Evolutionary conservation across 2,888 invertebrate species (phyloP), one percentile per base, ranked within the genome.

Genomic region (Hydrotaea diabolus): DNA sequence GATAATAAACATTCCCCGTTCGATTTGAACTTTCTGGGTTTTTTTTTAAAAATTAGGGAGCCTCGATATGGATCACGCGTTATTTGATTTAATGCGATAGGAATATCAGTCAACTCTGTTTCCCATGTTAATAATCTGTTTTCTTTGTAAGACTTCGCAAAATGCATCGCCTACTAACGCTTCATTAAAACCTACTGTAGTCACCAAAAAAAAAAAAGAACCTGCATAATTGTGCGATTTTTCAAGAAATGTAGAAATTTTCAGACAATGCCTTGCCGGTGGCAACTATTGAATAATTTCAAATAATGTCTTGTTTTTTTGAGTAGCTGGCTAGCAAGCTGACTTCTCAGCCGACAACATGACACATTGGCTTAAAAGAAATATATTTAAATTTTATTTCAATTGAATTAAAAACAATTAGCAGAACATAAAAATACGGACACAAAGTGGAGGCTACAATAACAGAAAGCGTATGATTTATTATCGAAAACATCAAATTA

Each of bases 351-450:
- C n/a, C n/a, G n/a, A n/a, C 19, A 19, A 23, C 7, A 26, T 77
- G 77, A 71, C 76, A 66, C 66, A 36, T 69, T 57, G 57, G 43
- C 72, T 36, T 78, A 15, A 66, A 64, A 64, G n/a, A 39, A 15
- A 36, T 72, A 73, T 19, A 73, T 31, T 31, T 31, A 31, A 31
- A 31, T 4, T 31, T 4, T 31, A 31, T 31, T 31, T 7, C 31
- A 31, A 55, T 78, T 73, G 15, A 73, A 55, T 73, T 64, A 64
- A 26, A 78, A 43, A 21, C 15, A 43, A 21, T n/a, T n/a, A 43
- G 39, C 49, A 39, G n/a, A 49, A 66, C 31, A 64, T 17, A 36
- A 17, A 59, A 57, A 57, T 5, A 17, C 5, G 17, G 53, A 53
- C 53, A 53, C 5, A n/a, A 57, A 57, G 11, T 21, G 21, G 15